Base-by-base conservation (phyloP, 35 echinoderm and acorn worm genomes). In the Patiria miniata region DNA sequence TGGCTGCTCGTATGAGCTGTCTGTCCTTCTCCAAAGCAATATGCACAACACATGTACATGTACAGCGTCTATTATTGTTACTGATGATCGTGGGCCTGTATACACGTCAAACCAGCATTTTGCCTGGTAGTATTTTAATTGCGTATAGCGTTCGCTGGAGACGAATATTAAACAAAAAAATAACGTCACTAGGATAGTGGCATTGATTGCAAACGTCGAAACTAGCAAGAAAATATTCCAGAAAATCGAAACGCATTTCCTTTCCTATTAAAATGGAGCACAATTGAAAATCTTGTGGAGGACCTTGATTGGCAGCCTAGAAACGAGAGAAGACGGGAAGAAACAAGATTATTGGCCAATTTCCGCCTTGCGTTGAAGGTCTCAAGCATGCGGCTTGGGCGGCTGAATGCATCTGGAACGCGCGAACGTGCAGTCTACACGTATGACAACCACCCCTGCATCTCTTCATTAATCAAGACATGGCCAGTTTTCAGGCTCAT, bases 201-300 rank as follows among this genome's bases (percentile, higher is more conserved):
- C 14, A 73, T 73, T 73, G 21, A 73, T 73, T 18, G 15, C 65
- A 73, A 73, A 73, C 65, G 65, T 73, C 34, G 65, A 73, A 73
- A 73, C 65, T 23, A 73, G 65, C 23, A 47, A 47, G 42, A 47
- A 47, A 47, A 47, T 12, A 47, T 47, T 6, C 42, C 42, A 47
- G 42, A 73, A 73, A 73, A 73, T 73, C 65, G 65, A 73, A 73
- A 73, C 65, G 65, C 65, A 73, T 73, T 73, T 73, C 65, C 65
- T 73, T 73, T 73, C 34, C 65, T 73, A 73, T 73, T 73, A 73
- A 34, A 73, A 73, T 28, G 21, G 65, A 19, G 65, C n/a, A 73
- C 26, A 26, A 73, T 28, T 73, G 65, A 73, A 60, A 73, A 32
- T 34, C 34, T 69, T 69, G 26, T 14, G 26, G 26, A 14, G 26